These are phyloP conservation scores for Anguilla megastoma DNA, from an alignment of 2,797 vertebrate species.

Conservation along the genomic window DNA sequence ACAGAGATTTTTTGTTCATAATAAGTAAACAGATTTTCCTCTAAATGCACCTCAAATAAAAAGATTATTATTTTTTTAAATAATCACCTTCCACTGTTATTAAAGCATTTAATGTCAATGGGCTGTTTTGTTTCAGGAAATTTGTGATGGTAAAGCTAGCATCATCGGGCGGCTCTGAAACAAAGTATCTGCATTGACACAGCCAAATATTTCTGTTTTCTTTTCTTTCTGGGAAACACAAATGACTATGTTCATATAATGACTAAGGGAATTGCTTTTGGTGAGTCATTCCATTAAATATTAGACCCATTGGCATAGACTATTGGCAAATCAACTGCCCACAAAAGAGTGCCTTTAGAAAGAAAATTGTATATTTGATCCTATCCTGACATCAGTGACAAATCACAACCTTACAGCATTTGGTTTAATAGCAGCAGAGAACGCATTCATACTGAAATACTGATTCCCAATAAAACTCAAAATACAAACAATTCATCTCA, in stretches of 20 bases:
- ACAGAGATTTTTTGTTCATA: neutral
- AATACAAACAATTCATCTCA: constrained; percentile 23
- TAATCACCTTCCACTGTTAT: neutral
- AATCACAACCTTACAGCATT: constrained; percentile 20
- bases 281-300: constrained; percentile 36
- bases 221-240: constrained; percentile 38
- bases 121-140: neutral
- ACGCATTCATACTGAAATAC: constrained; percentile 22
- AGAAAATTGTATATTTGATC: constrained; percentile 31
- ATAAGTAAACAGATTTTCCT: neutral
- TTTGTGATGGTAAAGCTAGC: neutral
- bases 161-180: neutral
- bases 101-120: neutral
- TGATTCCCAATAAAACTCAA: constrained; percentile 34
- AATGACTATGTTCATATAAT: constrained; percentile 37
- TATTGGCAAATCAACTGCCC: constrained; percentile 46
- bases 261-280: constrained; percentile 34
- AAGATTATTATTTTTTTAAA: neutral
- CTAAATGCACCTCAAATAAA: neutral
- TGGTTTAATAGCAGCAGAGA: constrained; percentile 41
- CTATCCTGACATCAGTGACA: neutral
- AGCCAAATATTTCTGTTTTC: constrained; percentile 21
- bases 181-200: constrained; percentile 15
- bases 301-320: constrained; percentile 45
- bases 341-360: constrained; percentile 45